phyloP scores from a whole-genome alignment of 2,113 vertebrate species.

The Actenoides lindsayi region DNA sequence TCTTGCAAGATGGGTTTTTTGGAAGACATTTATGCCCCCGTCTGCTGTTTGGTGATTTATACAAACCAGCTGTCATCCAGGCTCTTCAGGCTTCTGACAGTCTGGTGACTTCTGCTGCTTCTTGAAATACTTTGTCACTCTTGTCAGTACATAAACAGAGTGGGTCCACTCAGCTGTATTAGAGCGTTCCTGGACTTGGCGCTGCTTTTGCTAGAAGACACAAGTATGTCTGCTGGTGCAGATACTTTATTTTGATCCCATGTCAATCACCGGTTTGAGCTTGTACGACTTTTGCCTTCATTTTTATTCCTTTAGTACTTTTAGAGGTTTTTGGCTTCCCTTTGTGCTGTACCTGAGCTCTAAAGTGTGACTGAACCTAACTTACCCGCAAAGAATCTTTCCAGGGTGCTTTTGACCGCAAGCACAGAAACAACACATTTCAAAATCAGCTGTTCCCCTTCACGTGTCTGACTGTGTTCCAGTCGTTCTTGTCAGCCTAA shows the following conservation, averaged over 20 bases:
- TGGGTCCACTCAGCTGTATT: background rate
- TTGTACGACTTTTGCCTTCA: background rate
- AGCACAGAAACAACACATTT: background rate
- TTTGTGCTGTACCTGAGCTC: background rate
- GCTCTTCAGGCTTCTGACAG: background rate
- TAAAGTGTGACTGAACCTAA: background rate
- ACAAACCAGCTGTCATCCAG: background rate
- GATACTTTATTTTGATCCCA: background rate
- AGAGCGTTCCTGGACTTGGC: background rate
- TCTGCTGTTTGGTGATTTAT: background rate
- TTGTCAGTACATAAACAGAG: background rate
- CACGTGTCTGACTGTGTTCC: background rate
- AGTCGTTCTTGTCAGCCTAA: background rate
- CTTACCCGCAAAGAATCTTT: background rate
- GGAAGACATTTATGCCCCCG: background rate
- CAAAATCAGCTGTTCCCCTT: background rate
- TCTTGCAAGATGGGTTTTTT: background rate
- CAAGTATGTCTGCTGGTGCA: background rate
- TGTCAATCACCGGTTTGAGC: background rate
- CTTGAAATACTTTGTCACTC: background rate
- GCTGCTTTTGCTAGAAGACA: background rate
- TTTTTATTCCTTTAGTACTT: background rate
- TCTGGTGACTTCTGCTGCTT: background rate
- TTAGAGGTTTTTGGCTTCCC: background rate
- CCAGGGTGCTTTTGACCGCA: background rate